Conservation (phyloP, 2,888 invertebrate genomes). For the Phorcus lineatus region DNA sequence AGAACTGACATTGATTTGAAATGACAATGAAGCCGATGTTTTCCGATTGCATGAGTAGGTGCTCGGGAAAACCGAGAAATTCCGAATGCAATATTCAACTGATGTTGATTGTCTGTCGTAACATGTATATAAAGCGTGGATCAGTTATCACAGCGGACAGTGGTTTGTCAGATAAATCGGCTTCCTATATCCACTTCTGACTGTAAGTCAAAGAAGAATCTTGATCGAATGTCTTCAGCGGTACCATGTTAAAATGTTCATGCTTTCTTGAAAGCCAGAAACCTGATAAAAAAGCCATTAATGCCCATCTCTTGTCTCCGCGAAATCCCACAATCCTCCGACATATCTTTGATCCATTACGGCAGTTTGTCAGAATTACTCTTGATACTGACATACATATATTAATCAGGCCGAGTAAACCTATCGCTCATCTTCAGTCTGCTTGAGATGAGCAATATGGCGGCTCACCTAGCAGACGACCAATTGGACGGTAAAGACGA, state of each 20-base stretch:
- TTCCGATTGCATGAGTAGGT: no score
- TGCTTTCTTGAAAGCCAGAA: constrained; percentile 16
- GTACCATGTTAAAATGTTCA: constrained; percentile 13
- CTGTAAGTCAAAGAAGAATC: constrained; percentile 9
- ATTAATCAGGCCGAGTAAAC: background rate
- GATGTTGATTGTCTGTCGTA: no score
- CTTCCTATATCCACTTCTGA: constrained; percentile 2
- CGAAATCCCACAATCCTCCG: constrained; percentile 6
- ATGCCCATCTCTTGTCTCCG: constrained; percentile 11
- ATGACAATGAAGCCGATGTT: no score
- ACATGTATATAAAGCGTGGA: background rate
- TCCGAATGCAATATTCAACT: no score
- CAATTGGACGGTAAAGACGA: no score
- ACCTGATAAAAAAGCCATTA: constrained; percentile 18
- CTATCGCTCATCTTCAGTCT: background rate
- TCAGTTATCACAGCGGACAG: constrained; percentile 5
- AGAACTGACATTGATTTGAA: no score
- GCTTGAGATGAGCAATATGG: background rate
- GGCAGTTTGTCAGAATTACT: constrained; percentile 23
- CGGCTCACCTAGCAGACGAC: no score
- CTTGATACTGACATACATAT: background rate
- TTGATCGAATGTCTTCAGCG: constrained; percentile 11
- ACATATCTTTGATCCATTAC: constrained; percentile 9
- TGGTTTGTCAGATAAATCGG: constrained; percentile 9
- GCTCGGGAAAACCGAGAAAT: no score